Conservation (phyloP, 2,888 invertebrate species). For the Lepidonotus clava region DNA sequence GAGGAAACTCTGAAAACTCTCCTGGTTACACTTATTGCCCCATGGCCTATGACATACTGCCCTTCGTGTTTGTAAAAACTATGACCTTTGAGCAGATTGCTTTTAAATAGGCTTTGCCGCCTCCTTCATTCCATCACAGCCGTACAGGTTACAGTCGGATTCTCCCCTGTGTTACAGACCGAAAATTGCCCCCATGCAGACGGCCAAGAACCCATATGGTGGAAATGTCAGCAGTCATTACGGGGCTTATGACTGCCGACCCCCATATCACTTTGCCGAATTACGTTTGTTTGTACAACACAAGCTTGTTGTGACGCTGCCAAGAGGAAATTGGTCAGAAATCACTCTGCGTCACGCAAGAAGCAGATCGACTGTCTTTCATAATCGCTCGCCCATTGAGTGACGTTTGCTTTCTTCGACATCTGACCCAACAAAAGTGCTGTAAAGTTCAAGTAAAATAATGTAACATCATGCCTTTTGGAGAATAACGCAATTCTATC, state of each 20-base stretch:
- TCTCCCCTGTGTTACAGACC: background rate
- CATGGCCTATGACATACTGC: background rate
- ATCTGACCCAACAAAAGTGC: no score
- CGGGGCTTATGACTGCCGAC: background rate
- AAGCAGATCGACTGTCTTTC: background rate
- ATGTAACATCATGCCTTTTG: no score
- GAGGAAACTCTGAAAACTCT: no score
- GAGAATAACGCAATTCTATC: no score
- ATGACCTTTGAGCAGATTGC: background rate
- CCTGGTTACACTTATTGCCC: no score
- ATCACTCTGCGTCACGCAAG: conserved; percentile 2
- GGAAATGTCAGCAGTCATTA: background rate
- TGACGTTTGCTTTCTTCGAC: no score
- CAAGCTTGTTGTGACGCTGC: conserved; percentile 36
- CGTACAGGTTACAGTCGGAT: no score
- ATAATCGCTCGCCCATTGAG: background rate
- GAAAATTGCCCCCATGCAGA: no score
- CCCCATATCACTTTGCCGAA: conserved; percentile 25
- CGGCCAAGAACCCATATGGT: no score
- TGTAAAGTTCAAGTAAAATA: no score
- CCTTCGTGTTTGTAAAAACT: background rate
- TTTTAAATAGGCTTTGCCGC: background rate
- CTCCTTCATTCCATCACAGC: background rate
- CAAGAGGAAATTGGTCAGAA: conserved; percentile 10
- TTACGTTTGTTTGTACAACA: conserved; percentile 34